Base-by-base conservation (phyloP, 2,888 invertebrate genomes). In the Nemapogon koenigi region DNA sequence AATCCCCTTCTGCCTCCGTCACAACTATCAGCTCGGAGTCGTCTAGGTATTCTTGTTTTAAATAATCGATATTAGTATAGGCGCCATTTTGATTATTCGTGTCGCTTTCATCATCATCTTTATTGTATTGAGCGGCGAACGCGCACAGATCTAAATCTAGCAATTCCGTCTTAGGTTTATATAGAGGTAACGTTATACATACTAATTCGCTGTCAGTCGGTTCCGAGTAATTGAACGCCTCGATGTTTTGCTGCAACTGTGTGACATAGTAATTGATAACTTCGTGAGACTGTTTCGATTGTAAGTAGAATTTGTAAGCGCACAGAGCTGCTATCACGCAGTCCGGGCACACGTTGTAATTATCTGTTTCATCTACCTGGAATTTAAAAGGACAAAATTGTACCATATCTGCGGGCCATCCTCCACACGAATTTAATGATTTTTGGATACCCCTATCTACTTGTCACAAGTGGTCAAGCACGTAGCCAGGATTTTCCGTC, bases 271-370 rank as follows among this genome's bases (percentile, higher is more conserved):
- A 61, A 7, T 59, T 47, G 0, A 75, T 47, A 2, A 71, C 50
- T 42, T 65, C 59, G 35, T 66, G 50, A 39, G 57, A 68, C 1
- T 51, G 44, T 46, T 58, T 59, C 0, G 59, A 47, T 36, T 55
- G 46, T 4, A 60, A 44, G 41, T 58, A 64, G 43, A 78, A 75
- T 39, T 69, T 66, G 39, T 70, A 69, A 3, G 69, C 64, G 27
- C 50, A 44, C 1, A 60, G 59, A 3, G 73, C 68, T 13, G 50
- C 46, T 15, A 49, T 45, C 30, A 71, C 70, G 40, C 76, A 78
- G 18, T 59, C 51, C 0, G 57, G 41, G 38, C 76, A 78, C 1
- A 70, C 52, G 49, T 57, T 66, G 45, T 54, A 64, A 25, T 62
- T 50, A 7, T 63, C 66, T 4, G 44, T 37, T 2, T 48, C 46